Percentiles rank a stretch among this genome's conserved stretches.
phyloP scores from a whole-genome alignment of 92 coral and sea anemone species.

The Phenganax stokvisi region DNA sequence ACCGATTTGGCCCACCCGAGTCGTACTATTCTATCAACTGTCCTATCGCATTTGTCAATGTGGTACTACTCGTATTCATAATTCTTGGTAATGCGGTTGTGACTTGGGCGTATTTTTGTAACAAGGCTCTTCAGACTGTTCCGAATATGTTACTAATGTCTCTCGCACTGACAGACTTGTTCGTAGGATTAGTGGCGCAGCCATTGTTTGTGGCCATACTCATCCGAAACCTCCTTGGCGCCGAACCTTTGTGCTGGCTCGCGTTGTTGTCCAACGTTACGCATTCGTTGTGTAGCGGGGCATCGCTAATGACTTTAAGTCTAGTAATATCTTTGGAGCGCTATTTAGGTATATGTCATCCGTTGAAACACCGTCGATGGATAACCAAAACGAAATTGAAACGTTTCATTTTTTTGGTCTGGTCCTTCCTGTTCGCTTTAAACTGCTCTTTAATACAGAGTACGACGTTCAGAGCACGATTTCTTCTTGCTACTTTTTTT shows the following conservation, averaged over 20 bases:
- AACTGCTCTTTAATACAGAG: slow-evolving; percentile 14
- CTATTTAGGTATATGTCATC: slow-evolving; percentile 15
- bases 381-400: slow-evolving; percentile 8
- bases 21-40: background rate
- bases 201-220: slow-evolving; percentile 23
- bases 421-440: slow-evolving; percentile 5
- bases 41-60: background rate
- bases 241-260: slow-evolving; percentile 6
- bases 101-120: slow-evolving; percentile 1
- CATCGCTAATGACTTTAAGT: slow-evolving; percentile 24
- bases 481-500: background rate
- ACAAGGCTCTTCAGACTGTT: slow-evolving; percentile 17
- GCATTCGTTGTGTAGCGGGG: background rate
- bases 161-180: slow-evolving; percentile 4
- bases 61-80: slow-evolving; percentile 1
- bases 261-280: slow-evolving; percentile 15
- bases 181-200: slow-evolving; percentile 7
- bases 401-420: background rate
- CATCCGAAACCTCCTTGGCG: slow-evolving; percentile 5
- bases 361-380: slow-evolving; percentile 21
- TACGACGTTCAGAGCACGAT: background rate
- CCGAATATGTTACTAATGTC: slow-evolving; percentile 27
- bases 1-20: slow-evolving; percentile 6
- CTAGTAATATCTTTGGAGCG: slow-evolving; percentile 14
- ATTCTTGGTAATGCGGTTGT: slow-evolving; percentile 9